Conservation (phyloP, 2,888 invertebrate genomes). For the Maniola hyperantus region DNA sequence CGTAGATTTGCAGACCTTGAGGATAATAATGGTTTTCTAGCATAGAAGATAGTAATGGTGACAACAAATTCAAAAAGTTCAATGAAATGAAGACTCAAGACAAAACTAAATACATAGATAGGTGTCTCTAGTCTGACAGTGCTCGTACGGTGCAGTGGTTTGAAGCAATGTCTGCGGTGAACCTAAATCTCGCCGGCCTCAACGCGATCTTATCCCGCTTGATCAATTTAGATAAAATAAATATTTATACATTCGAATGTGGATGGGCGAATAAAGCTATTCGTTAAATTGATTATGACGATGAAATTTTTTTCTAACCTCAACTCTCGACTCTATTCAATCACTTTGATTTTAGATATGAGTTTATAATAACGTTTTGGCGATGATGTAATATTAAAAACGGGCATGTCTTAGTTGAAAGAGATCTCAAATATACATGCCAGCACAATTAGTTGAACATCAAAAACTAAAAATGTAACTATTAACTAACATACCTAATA, state of each 20-base stretch:
- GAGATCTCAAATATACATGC: conserved; percentile 3
- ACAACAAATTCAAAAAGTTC: too few species aligned
- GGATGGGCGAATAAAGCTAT: conserved; percentile 78
- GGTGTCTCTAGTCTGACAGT: conserved; percentile 1
- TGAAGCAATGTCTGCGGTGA: conserved; percentile 30
- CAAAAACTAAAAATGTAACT: not conserved
- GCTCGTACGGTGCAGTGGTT: not conserved
- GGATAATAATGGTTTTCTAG: too few species aligned
- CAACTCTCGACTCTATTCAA: conserved; percentile 65
- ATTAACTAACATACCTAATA: not conserved
- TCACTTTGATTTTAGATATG: conserved; percentile 64
- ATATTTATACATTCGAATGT: conserved; percentile 80
- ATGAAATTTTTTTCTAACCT: conserved; percentile 63
- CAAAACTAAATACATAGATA: not conserved
- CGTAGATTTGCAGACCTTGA: too few species aligned
- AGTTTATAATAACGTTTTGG: conserved; percentile 42
- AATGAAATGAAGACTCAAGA: not conserved
- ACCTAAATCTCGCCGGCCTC: conserved; percentile 52
- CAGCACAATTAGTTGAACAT: conserved; percentile 13
- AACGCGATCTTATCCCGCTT: conserved; percentile 78
- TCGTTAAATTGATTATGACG: conserved; percentile 79
- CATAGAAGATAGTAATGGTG: too few species aligned
- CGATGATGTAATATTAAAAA: conserved; percentile 33
- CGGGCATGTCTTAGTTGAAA: conserved; percentile 16
- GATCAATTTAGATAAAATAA: conserved; percentile 83